Conservation (phyloP, 2,113 vertebrate genomes). For the Opisthocomus hoazin region DNA sequence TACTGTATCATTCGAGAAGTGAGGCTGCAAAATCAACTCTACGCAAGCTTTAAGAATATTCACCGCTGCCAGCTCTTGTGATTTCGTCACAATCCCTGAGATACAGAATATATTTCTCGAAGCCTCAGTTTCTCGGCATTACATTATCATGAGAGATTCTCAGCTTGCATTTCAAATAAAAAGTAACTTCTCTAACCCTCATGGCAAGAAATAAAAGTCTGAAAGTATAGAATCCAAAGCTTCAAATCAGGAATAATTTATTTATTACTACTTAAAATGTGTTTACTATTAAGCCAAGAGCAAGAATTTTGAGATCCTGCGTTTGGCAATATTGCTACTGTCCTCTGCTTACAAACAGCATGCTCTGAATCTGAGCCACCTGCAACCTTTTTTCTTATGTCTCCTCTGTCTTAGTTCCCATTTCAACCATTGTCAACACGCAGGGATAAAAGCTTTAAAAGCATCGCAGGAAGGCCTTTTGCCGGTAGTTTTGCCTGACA, state of each 20-base stretch:
- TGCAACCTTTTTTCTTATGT: not conserved
- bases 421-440: not conserved
- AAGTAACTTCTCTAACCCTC: not conserved
- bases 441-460: not conserved
- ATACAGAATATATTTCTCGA: not conserved
- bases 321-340: not conserved
- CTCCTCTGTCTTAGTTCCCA: not conserved
- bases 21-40: not conserved
- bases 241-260: not conserved
- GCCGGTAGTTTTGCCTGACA: not conserved
- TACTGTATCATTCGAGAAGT: not conserved
- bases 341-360: not conserved
- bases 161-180: not conserved
- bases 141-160: not conserved
- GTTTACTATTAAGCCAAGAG: not conserved
- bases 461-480: not conserved
- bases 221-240: not conserved
- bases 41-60: not conserved
- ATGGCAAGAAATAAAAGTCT: not conserved
- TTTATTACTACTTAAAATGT: not conserved
- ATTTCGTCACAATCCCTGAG: not conserved
- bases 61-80: not conserved
- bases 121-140: not conserved
- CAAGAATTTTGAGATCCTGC: not conserved
- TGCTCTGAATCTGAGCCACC: not conserved